Evolutionary conservation across 2,113 vertebrate species (phyloP).

Genomic region (Protobothrops mucrosquamatus): DNA sequence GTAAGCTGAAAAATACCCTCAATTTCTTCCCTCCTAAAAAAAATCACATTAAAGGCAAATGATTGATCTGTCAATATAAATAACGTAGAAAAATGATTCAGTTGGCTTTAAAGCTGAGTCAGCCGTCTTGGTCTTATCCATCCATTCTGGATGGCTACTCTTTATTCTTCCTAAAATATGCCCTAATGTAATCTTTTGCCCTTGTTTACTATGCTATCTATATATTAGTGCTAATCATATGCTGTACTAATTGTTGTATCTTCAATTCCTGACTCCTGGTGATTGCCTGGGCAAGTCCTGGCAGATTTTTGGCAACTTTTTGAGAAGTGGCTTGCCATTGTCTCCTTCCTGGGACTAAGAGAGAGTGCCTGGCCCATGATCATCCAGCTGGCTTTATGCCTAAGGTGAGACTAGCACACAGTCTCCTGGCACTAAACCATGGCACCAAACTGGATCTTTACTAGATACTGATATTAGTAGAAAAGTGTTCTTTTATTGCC

Average conservation of each 20-base stretch:
- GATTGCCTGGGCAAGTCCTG: neutral
- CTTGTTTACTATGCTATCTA: neutral
- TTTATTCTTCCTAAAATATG: neutral
- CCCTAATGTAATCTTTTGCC: neutral
- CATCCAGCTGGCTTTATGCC: neutral
- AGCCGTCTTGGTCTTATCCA: neutral
- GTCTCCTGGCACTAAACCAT: neutral
- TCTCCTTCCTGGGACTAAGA: neutral
- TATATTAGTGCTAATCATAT: neutral
- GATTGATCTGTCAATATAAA: slow-evolving; percentile 59
- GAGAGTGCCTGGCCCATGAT: neutral
- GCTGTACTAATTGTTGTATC: neutral
- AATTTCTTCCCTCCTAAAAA: slow-evolving; percentile 25
- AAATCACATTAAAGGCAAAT: slow-evolving; percentile 38
- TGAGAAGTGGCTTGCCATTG: neutral
- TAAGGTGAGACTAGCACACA: neutral
- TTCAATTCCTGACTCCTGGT: neutral
- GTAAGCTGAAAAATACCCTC: neutral
- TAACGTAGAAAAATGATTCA: slow-evolving; percentile 16
- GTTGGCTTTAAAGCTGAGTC: slow-evolving; percentile 20
- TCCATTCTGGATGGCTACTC: neutral
- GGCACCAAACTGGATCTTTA: neutral
- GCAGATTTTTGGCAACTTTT: neutral
- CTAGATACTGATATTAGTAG: neutral
- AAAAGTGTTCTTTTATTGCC: neutral